These are phyloP conservation scores for Todus mexicanus DNA, from an alignment of 2,797 vertebrate genomes.

Conservation along the genomic window DNA sequence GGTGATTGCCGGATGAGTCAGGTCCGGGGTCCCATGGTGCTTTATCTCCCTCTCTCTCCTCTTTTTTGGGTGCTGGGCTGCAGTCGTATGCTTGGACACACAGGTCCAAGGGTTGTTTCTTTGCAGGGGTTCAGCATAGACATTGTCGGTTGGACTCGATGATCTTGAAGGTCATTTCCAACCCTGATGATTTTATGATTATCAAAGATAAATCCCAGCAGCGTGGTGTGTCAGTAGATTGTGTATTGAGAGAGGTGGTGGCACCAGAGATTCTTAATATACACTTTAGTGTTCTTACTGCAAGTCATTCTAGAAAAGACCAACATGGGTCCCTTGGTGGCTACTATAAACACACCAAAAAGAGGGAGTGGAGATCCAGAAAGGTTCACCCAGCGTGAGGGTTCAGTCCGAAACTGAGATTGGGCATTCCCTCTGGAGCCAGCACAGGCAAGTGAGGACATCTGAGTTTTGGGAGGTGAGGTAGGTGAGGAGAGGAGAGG, in stretches of 20 bases:
- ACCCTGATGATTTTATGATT: no score
- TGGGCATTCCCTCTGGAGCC: not conserved
- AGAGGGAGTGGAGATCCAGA: no score
- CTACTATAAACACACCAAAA: no score
- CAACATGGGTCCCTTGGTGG: no score
- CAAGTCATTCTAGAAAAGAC: not conserved
- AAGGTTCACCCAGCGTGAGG: fast-evolving
- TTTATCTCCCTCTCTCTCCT: not conserved
- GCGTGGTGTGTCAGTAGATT: fast-evolving
- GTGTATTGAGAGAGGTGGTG: not conserved
- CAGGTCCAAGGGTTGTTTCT: not conserved
- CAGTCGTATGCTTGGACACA: not conserved
- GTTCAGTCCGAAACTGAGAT: not conserved
- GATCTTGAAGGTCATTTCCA: no score
- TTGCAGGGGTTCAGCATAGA: not conserved
- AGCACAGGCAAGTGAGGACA: fast-evolving
- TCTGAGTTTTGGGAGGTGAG: not conserved
- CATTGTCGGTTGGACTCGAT: no score
- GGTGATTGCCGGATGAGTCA: not conserved
- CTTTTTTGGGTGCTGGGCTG: not conserved
- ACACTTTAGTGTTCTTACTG: not conserved
- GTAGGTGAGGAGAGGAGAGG: not conserved
- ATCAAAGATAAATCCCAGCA: no score
- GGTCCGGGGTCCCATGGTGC: fast-evolving
- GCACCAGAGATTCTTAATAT: not conserved